Evolutionary conservation across 2,797 vertebrate genomes (phyloP).

Genomic region (Onychomys leucogaster): DNA sequence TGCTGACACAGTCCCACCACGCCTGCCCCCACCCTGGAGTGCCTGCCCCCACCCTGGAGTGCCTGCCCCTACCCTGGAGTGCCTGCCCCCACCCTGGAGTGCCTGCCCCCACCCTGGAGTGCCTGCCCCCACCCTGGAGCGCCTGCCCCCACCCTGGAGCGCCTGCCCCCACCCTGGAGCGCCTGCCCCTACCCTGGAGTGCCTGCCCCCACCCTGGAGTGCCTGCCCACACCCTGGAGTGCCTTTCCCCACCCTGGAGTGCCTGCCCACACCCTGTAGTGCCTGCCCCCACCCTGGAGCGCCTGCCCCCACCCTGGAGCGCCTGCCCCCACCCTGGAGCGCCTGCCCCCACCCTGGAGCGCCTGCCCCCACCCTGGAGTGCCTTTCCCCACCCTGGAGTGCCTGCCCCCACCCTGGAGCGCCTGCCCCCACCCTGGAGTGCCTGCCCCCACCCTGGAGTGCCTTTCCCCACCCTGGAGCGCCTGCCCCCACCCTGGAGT

Average conservation of each 20-base stretch:
- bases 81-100: rapidly evolving
- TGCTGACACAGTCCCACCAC: not conserved
- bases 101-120: rapidly evolving
- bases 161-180: rapidly evolving
- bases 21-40: rapidly evolving
- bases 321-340: no score
- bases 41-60: rapidly evolving
- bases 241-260: rapidly evolving
- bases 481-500: no score
- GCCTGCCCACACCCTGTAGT: no score
- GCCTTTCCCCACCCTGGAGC: rapidly evolving
- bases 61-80: rapidly evolving
- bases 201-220: rapidly evolving
- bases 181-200: rapidly evolving
- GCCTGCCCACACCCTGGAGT: no score
- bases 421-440: rapidly evolving
- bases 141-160: rapidly evolving
- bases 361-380: rapidly evolving
- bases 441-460: rapidly evolving
- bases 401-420: no score
- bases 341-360: rapidly evolving
- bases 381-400: rapidly evolving
- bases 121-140: rapidly evolving
- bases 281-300: rapidly evolving
- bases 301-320: rapidly evolving